Conservation (phyloP, 2,797 vertebrate species). For the Pelobates cultripes region DNA sequence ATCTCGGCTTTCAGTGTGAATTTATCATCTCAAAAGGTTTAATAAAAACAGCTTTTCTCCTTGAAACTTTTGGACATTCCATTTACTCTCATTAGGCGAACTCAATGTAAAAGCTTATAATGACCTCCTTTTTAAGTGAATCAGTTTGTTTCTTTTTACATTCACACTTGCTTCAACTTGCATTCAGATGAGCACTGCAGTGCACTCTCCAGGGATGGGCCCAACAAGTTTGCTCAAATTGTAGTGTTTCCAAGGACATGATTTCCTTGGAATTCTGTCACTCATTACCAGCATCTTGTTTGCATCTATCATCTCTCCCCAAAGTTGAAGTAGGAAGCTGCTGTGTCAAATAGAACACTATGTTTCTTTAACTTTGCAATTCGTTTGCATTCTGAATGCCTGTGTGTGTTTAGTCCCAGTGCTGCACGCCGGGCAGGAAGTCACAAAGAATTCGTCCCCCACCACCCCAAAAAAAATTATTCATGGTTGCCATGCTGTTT, state of each 20-base stretch:
- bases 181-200: slow-evolving; percentile 44
- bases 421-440: slow-evolving; percentile 22
- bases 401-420: slow-evolving; percentile 7
- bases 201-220: slow-evolving; percentile 28
- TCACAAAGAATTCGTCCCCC: slow-evolving; percentile 11
- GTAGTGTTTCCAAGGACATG: slow-evolving; percentile 30
- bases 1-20: no score
- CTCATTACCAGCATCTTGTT: slow-evolving; percentile 42
- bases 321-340: slow-evolving; percentile 31
- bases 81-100: slow-evolving; percentile 5
- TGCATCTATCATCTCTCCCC: slow-evolving; percentile 38
- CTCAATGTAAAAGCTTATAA: slow-evolving; percentile 13
- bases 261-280: slow-evolving; percentile 38
- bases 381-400: slow-evolving; percentile 12
- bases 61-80: not conserved
- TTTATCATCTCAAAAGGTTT: no score
- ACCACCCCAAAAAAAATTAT: slow-evolving; percentile 18
- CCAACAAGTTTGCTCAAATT: slow-evolving; percentile 25
- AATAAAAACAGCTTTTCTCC: not conserved
- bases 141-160: slow-evolving; percentile 19
- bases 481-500: slow-evolving; percentile 29
- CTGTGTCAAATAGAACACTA: slow-evolving; percentile 32
- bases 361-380: slow-evolving; percentile 37
- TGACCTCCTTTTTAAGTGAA: slow-evolving; percentile 25
- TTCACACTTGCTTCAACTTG: slow-evolving; percentile 27